Conservation (phyloP, 2,797 vertebrate genomes). For the Leptodactylus fallax region DNA sequence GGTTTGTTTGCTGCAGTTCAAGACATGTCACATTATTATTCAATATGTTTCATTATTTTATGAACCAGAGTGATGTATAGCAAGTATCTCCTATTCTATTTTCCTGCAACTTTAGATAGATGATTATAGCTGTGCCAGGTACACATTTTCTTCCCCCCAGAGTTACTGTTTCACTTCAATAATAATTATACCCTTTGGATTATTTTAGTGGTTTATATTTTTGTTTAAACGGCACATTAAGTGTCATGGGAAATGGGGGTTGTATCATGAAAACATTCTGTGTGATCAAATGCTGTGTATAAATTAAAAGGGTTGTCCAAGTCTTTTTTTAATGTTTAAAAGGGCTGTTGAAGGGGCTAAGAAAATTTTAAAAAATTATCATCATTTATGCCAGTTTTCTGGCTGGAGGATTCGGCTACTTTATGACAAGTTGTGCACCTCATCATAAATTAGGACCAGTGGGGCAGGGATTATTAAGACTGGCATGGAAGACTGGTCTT, state of each 20-base stretch:
- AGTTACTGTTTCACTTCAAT: neutral
- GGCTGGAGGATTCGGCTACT: too few relatives aligned
- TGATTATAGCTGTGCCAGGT: neutral
- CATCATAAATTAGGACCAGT: too few relatives aligned
- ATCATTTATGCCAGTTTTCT: too few relatives aligned
- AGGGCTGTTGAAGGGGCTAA: too few relatives aligned
- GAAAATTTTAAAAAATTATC: too few relatives aligned
- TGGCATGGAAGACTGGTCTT: too few relatives aligned
- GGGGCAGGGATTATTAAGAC: too few relatives aligned
- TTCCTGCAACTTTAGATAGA: neutral
- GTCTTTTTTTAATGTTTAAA: too few relatives aligned
- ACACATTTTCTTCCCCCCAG: neutral
- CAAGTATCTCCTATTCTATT: neutral
- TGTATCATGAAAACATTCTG: neutral
- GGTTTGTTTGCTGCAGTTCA: too few relatives aligned
- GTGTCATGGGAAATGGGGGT: neutral
- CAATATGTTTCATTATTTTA: neutral
- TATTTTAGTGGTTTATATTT: neutral
- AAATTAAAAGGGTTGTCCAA: too few relatives aligned
- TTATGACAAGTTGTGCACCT: too few relatives aligned
- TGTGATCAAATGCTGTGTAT: neutral
- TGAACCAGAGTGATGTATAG: neutral
- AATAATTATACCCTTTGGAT: slow-evolving; percentile 33
- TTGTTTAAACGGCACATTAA: slow-evolving; percentile 16
- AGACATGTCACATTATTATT: too few relatives aligned